Conservation (phyloP, 2,888 invertebrate genomes). For the Drosophila prostipennis region DNA sequence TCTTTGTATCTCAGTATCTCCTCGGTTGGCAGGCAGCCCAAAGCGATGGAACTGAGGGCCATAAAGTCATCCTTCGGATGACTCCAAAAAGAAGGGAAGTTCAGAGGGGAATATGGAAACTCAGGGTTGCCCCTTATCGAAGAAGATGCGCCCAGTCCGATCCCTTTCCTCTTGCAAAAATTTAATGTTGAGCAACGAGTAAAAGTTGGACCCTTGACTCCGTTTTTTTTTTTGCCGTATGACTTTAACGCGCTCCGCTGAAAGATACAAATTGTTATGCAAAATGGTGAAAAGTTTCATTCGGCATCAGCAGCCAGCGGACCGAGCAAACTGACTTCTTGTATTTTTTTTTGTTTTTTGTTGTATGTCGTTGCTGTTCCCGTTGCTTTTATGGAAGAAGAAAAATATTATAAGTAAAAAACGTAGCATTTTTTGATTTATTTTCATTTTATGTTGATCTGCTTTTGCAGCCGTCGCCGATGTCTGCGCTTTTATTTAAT, state of each 20-base stretch:
- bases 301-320: conserved; percentile 51
- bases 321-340: conserved; percentile 55
- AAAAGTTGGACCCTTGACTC: conserved; percentile 71
- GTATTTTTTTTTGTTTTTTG: conserved; percentile 7
- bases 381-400: conserved; percentile 64
- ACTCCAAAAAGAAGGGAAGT: neutral
- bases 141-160: conserved; percentile 26
- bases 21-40: conserved; percentile 21
- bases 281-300: conserved; percentile 81
- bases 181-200: conserved; percentile 75
- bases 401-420: neutral
- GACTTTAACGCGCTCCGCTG: conserved; percentile 78
- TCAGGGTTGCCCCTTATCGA: conserved; percentile 15
- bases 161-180: conserved; percentile 47
- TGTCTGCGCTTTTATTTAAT: conserved; percentile 72
- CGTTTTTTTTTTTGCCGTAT: conserved; percentile 32
- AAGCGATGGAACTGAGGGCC: conserved; percentile 7
- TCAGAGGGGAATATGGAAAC: neutral
- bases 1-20: conserved; percentile 8
- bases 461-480: conserved; percentile 53
- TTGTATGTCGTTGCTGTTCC: conserved; percentile 32
- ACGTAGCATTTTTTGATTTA: conserved; percentile 63
- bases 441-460: conserved; percentile 80
- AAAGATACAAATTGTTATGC: conserved; percentile 80
- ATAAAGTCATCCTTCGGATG: neutral